Base-by-base conservation (phyloP, 2,888 invertebrate genomes). In the Chromoteleia sp. region DNA sequence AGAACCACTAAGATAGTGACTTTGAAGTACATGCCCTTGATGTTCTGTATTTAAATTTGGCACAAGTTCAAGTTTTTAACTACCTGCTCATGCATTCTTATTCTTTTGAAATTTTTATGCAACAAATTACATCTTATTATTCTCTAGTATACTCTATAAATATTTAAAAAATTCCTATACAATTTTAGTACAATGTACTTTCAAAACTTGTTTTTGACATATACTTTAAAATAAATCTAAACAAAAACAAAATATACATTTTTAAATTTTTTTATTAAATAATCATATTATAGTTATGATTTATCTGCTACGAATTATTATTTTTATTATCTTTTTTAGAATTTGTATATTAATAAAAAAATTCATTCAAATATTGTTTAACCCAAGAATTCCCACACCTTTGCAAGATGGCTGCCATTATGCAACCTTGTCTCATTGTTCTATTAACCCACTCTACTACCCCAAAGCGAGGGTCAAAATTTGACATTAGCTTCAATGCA, bases 331-430 rank as follows among this genome's bases (percentile, higher is more conserved):
- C 2, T 25, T 2, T 25, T 25, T 25, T 2, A 25, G 5, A 25
- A 25, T 4, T 25, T 25, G 25, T 25, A 25, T 25, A 25, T 25
- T 25, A 25, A 25, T 25, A 25, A 33, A 33, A 8, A 33, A 8
- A 8, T 33, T 58, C 17, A 36, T 52, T 50, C n/a, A 41, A 41
- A 45, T 41, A 63, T 73, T 52, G 39, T 58, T 59, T n/a, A 39
- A 12, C 5, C 15, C 41, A 56, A 59, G 70, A n/a, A 6, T 70
- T 76, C 54, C 59, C 61, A 74, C 70, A 81, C 71, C 84, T 85
- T 81, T 76, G 88, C 89, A 91, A 91, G 85, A 91, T 91, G 91
- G 91, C 88, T 76, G 86, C 87, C 85, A 87, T 91, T 91, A 91
- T 87, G 91, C 91, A 91, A 91, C 81, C 75, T 43, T 83, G 73